These are phyloP conservation scores for Tupiocoris notatus DNA, from an alignment of 2,888 invertebrate genomes.

Conservation along the genomic window DNA sequence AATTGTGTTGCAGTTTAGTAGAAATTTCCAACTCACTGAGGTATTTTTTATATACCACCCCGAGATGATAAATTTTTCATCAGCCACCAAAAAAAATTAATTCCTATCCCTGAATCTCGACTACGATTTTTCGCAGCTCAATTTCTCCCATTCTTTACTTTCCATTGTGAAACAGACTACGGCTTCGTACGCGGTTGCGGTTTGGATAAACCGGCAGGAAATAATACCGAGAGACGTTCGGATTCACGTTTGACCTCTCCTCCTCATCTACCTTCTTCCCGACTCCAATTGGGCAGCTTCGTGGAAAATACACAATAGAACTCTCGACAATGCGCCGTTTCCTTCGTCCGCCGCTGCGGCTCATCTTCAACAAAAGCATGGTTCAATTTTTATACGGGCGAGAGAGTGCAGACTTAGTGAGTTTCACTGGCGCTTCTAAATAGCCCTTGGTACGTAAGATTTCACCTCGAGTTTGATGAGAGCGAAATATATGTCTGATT, in stretches of 20 bases:
- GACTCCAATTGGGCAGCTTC: slow-evolving; percentile 15
- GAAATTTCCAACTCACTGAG: no score
- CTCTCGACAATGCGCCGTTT: slow-evolving; percentile 12
- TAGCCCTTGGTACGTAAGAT: not conserved
- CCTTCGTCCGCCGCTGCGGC: not conserved
- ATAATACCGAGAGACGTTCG: slow-evolving; percentile 10
- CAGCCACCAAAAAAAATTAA: no score
- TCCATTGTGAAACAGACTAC: no score
- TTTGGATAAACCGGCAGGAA: not conserved
- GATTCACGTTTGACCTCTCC: not conserved
- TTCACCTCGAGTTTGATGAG: not conserved
- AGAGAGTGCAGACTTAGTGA: not conserved
- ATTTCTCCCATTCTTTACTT: no score
- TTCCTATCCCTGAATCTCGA: no score
- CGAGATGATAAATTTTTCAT: no score
- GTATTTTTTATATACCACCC: no score
- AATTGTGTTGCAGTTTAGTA: no score
- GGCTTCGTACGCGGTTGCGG: no score
- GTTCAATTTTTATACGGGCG: slow-evolving; percentile 31
- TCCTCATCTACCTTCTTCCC: not conserved
- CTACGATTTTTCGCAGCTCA: no score
- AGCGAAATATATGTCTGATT: not conserved
- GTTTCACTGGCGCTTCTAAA: not conserved
- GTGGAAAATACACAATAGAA: slow-evolving; percentile 25
- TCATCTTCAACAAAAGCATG: slow-evolving; percentile 12